Conservation (phyloP, 2,797 vertebrate genomes). For the Takifugu rubripes region DNA sequence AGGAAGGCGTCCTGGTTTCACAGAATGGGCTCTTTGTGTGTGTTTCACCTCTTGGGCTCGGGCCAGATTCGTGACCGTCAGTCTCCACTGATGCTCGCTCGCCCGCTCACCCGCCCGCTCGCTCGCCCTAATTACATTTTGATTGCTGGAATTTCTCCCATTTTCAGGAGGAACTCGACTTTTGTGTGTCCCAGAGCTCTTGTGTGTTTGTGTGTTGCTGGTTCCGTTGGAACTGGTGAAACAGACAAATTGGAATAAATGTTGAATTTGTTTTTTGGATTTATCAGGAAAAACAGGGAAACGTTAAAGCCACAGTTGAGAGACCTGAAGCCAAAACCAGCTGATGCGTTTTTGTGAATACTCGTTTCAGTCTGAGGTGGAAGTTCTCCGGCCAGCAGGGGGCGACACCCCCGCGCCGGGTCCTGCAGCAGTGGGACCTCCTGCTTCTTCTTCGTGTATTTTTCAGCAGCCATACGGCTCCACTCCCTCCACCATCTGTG, state of each 20-base stretch:
- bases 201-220: no score
- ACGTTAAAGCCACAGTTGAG: no score
- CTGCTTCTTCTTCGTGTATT: slow-evolving; percentile 62
- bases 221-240: no score
- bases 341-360: no score
- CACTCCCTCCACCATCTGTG: slow-evolving; percentile 79
- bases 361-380: no score
- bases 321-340: no score
- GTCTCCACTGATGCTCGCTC: slow-evolving; percentile 1
- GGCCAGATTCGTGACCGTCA: slow-evolving; percentile 29
- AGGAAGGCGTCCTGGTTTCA: slow-evolving; percentile 26
- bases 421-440: not conserved
- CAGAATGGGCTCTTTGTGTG: slow-evolving; percentile 57
- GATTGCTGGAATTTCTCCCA: not conserved
- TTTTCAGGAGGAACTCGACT: not conserved
- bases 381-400: slow-evolving; percentile 5
- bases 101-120: not conserved
- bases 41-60: slow-evolving; percentile 48
- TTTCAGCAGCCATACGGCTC: slow-evolving; percentile 82
- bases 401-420: not conserved
- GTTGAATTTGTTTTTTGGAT: no score
- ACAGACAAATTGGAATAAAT: no score
- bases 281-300: no score
- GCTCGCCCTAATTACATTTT: not conserved
- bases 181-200: no score